Conservation (phyloP, 2,113 vertebrate genomes). For the Todiramphus saurophagus region DNA sequence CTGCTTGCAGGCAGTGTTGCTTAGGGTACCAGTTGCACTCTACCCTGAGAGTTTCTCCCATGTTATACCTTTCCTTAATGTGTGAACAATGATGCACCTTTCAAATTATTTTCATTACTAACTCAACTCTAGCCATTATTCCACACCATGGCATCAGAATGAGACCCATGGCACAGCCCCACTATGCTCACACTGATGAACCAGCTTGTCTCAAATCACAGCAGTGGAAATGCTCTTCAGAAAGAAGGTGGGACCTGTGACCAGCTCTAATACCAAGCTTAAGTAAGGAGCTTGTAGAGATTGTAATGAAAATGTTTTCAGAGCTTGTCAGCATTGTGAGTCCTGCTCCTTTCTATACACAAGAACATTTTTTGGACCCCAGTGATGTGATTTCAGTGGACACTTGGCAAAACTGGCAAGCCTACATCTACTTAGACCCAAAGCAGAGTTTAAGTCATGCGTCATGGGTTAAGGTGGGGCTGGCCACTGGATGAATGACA, state of each 20-base stretch:
- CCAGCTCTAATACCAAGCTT: background rate
- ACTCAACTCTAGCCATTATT: no score
- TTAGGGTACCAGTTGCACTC: no score
- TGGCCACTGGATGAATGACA: background rate
- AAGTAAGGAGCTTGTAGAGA: background rate
- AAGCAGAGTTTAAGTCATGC: background rate
- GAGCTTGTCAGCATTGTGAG: rapidly evolving
- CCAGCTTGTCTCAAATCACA: rapidly evolving
- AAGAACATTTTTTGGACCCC: background rate
- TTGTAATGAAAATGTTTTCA: background rate
- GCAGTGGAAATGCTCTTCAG: background rate
- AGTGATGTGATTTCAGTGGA: background rate
- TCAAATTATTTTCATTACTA: no score
- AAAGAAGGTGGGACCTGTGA: background rate
- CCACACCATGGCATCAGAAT: background rate
- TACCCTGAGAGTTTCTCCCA: no score
- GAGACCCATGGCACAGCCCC: background rate
- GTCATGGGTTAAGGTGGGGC: background rate
- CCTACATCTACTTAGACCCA: background rate
- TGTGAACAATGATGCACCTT: no score
- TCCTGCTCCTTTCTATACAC: rapidly evolving
- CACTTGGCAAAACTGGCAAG: background rate
- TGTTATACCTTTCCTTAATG: no score
- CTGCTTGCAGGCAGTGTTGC: no score
- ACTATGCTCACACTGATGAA: background rate